Evolutionary conservation across 2,888 invertebrate genomes (phyloP).

Genomic region (Epistrophe eligans): DNA sequence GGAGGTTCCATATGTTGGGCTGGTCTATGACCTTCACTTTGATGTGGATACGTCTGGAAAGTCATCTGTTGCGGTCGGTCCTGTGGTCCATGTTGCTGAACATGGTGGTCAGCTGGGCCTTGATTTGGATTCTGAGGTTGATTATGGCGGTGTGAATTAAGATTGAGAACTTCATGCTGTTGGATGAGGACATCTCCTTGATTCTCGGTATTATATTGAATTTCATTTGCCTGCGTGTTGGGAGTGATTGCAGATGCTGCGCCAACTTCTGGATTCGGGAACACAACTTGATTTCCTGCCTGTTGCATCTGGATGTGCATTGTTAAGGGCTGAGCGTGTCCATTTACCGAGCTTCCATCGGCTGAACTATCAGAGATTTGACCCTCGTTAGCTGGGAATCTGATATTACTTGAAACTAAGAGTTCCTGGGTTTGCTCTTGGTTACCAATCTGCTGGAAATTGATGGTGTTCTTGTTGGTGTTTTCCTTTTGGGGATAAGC

Average conservation of each 20-base stretch:
- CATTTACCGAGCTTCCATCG: slow-evolving; percentile 79
- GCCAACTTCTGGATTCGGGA: slow-evolving; percentile 79
- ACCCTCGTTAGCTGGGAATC: slow-evolving; percentile 81
- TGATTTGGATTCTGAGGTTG: slow-evolving; percentile 77
- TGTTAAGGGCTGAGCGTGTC: slow-evolving; percentile 82
- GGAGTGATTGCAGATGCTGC: slow-evolving; percentile 39
- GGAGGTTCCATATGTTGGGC: slow-evolving; percentile 82
- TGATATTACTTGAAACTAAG: slow-evolving; percentile 82
- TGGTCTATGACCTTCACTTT: slow-evolving; percentile 84
- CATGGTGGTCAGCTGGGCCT: slow-evolving; percentile 22
- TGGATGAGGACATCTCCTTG: slow-evolving; percentile 79
- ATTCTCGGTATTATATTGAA: slow-evolving; percentile 46
- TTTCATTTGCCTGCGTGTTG: slow-evolving; percentile 65
- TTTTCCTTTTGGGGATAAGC: slow-evolving; percentile 77
- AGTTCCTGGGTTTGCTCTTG: slow-evolving; percentile 81
- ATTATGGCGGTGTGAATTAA: slow-evolving; percentile 80
- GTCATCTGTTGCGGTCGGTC: slow-evolving; percentile 57
- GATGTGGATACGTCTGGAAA: slow-evolving; percentile 80
- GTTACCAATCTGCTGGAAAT: slow-evolving; percentile 65
- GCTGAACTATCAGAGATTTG: slow-evolving; percentile 78
- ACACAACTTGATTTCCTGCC: slow-evolving; percentile 80
- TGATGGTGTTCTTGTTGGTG: slow-evolving; percentile 73
- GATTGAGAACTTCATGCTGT: slow-evolving; percentile 81
- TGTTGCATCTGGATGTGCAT: slow-evolving; percentile 80
- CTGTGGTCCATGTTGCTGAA: slow-evolving; percentile 49